Evolutionary conservation across 2,113 vertebrate genomes (phyloP).

Genomic region (Poeciliopsis retropinna): DNA sequence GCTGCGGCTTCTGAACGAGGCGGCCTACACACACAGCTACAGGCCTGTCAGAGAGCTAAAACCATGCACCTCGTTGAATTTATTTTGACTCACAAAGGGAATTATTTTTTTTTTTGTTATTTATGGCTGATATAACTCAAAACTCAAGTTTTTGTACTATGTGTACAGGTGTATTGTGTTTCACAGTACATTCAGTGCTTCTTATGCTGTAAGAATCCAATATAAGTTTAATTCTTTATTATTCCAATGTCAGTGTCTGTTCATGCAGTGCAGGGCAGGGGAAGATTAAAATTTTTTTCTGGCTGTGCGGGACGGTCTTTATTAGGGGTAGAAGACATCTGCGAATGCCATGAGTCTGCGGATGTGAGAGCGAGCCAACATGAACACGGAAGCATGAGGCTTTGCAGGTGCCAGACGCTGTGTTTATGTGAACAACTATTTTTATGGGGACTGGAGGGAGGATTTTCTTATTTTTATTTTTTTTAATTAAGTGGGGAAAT

Average conservation of each 20-base stretch:
- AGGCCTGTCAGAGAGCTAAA: constrained; percentile 49
- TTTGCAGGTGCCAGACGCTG: constrained; percentile 45
- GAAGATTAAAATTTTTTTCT: constrained; percentile 36
- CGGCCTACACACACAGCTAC: constrained; percentile 65
- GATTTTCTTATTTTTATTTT: neutral
- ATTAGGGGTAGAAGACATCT: constrained; percentile 54
- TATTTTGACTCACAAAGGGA: constrained; percentile 41
- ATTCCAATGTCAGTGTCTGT: constrained; percentile 3
- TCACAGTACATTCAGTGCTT: neutral
- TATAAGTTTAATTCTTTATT: constrained; percentile 6
- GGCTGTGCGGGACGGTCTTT: constrained; percentile 26
- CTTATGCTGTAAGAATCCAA: neutral
- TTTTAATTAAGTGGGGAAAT: neutral
- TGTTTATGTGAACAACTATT: constrained; percentile 4
- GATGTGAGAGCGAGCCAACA: constrained; percentile 52
- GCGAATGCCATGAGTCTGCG: constrained; percentile 52
- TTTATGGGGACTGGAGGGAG: neutral
- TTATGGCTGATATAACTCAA: constrained; percentile 25
- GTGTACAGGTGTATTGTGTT: constrained; percentile 4
- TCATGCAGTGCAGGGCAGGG: constrained; percentile 34
- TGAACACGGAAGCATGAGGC: constrained; percentile 38
- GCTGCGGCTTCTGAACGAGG: constrained; percentile 54
- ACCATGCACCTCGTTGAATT: constrained; percentile 26
- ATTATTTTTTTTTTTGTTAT: constrained; percentile 1
- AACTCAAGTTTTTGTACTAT: constrained; percentile 2